Base-by-base conservation (phyloP, 2,888 invertebrate species). In the Cloeon dipterum region DNA sequence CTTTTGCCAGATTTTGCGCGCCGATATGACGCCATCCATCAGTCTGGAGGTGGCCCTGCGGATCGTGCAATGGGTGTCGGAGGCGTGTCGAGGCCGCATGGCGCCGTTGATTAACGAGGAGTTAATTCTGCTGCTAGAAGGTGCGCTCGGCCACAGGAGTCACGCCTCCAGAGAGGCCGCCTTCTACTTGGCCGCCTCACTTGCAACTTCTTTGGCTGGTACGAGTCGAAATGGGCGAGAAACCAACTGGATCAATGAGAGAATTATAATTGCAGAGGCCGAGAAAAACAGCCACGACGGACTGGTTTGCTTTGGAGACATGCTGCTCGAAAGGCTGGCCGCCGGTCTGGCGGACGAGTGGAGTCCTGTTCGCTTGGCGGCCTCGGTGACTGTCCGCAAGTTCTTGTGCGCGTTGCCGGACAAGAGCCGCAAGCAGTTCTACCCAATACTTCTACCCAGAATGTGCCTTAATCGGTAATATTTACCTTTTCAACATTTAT, bases 1-100 rank as follows among this genome's bases (percentile, higher is more conserved):
- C n/a, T n/a, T n/a, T n/a, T n/a, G n/a, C n/a, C n/a, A n/a, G n/a
- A n/a, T n/a, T n/a, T n/a, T n/a, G n/a, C n/a, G n/a, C n/a, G n/a
- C n/a, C n/a, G n/a, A n/a, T n/a, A n/a, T n/a, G n/a, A n/a, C n/a
- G n/a, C n/a, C n/a, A n/a, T n/a, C n/a, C 29, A 29, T 7, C 5
- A 63, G 63, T 60, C 46, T 65, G 36, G 65, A 65, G 48, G 62
- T 64, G 2, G 62, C 58, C 48, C 56, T 65, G 54, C 62, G 61
- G 54, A 61, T 61, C 47, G 48, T 65, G 17, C 59, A 64, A 46
- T 48, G 49, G 40, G 55, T 62, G 47, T 55, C 62, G 23, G 53
- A 58, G 39, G 61, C 60, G 3, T 52, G 59, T 49, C 59, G 58
- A 17, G 45, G 49, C 26, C 43, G 47, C 17, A 61, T 63, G 42